Evolutionary conservation across 1,140 invertebrate species (phyloP), one percentile per base, ranked within the genome.

Genomic region (Pomacea maculata): DNA sequence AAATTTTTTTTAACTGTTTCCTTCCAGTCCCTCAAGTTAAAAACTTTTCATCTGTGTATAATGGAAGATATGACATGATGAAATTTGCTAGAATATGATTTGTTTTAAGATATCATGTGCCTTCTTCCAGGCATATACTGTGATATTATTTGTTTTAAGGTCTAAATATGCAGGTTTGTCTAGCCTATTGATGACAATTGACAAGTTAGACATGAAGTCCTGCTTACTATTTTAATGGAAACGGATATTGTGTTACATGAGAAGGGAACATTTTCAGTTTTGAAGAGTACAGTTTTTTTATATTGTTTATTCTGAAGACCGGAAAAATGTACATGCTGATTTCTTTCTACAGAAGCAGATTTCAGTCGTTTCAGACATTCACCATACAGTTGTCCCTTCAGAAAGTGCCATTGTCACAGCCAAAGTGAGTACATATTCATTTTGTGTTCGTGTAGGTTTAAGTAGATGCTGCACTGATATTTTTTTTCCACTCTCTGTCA

Each of bases 321-420:
- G 34, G 55, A n/a, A 73, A 52, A 71, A 71, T 79, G 25, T 29
- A 9, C 25, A 71, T 45, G 34, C 12, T 45, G 25, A 17, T 76
- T 29, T 65, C 34, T 61, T 29, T 76, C 55, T 25, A 1, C 61
- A 77, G 75, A 68, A 45, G 52, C 45, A 14, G n/a, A 15, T 65
- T 5, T 77, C 75, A 64, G 64, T 77, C 8, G 17, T 68, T 34
- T 65, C 25, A 11, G 61, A 29, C 11, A 64, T 64, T 61, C 61
- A 34, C 25, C 65, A 68, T 12, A 64, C 65, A 19, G 63, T 77
- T 52, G 65, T 68, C 8, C 65, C 61, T 34, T 34, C 65, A n/a
- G n/a, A 78, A 78, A n/a, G 70, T 70, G 29, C 52, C 68, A 29
- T 57, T 21, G 73, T 74, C 34, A 74, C 52, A 15, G 73, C 73